Percentiles rank a stretch among this genome's conserved stretches.
phyloP scores from a whole-genome alignment of 1,140 invertebrate genomes.

The Caenorhabditis remanei region DNA sequence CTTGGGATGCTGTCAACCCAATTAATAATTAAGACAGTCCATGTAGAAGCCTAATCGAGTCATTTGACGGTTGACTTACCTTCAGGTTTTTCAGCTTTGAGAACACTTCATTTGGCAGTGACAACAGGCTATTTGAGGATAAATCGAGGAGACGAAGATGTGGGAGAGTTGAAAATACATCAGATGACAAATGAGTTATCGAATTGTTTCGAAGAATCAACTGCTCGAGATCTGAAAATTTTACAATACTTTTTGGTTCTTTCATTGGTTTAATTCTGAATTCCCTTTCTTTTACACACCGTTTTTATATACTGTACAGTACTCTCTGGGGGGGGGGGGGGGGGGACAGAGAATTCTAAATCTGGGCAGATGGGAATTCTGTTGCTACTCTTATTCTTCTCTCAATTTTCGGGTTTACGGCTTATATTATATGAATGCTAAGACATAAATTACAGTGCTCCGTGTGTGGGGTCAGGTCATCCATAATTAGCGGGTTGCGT shows the following conservation, averaged over 20 bases:
- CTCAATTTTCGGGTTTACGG: slow-evolving; percentile 14
- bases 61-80: slow-evolving; percentile 42
- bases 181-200: slow-evolving; percentile 50
- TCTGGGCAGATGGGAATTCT: background rate
- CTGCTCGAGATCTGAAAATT: slow-evolving; percentile 57
- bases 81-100: slow-evolving; percentile 44
- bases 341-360: background rate
- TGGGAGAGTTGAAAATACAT: slow-evolving; percentile 54
- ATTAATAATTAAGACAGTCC: slow-evolving; percentile 35
- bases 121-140: slow-evolving; percentile 37
- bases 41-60: slow-evolving; percentile 29
- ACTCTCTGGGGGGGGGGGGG: no score
- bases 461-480: slow-evolving; percentile 11
- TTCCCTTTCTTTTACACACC: background rate
- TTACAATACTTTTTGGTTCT: background rate
- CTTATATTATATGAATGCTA: slow-evolving; percentile 42
- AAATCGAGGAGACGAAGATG: slow-evolving; percentile 36
- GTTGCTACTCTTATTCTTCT: background rate
- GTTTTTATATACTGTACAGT: background rate
- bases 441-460: slow-evolving; percentile 46
- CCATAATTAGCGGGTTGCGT: slow-evolving; percentile 53
- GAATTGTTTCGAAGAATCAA: slow-evolving; percentile 54
- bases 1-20: background rate
- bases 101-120: slow-evolving; percentile 58
- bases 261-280: background rate